Evolutionary conservation across 1,140 invertebrate genomes (phyloP).

Genomic region (Oscheius sp.): DNA sequence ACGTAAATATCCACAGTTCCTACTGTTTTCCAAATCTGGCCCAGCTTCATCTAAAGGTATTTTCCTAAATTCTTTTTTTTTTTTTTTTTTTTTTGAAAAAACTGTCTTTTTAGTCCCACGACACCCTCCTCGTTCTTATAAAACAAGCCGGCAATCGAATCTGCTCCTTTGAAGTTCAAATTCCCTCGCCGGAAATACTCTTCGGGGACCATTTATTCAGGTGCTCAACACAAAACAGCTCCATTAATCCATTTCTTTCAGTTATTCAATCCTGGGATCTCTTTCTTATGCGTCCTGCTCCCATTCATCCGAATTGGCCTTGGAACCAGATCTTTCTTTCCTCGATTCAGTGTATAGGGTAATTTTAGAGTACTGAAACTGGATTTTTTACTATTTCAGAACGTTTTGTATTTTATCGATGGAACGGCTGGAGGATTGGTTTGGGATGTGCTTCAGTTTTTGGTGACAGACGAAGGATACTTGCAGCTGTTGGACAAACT

Average conservation of each 20-base stretch:
- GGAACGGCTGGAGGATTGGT: conserved; percentile 1
- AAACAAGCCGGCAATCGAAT: conserved; percentile 31
- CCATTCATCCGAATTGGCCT: conserved; percentile 9
- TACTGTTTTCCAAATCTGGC: conserved; percentile 22
- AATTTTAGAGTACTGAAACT: not conserved
- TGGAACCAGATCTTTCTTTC: conserved; percentile 28
- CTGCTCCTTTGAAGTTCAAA: conserved; percentile 30
- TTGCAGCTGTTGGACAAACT: conserved; percentile 22
- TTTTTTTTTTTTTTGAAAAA: not conserved
- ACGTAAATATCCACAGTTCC: conserved; percentile 13
- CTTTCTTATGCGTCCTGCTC: conserved; percentile 35
- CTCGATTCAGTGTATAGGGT: conserved; percentile 25
- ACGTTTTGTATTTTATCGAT: conserved; percentile 29
- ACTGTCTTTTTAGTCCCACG: conserved; percentile 17
- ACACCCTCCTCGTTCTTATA: conserved; percentile 14
- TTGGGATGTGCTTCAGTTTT: conserved; percentile 25
- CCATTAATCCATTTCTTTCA: not conserved
- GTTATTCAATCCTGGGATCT: conserved; percentile 24
- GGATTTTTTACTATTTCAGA: not conserved
- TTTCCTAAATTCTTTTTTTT: not conserved
- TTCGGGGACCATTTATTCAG: conserved; percentile 34
- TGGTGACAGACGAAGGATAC: conserved; percentile 11
- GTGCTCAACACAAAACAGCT: too few relatives aligned
- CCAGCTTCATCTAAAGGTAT: conserved; percentile 16
- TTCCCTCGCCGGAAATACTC: conserved; percentile 23